Conservation (phyloP, 2,113 vertebrate genomes). For the Leucoraja erinaceus region DNA sequence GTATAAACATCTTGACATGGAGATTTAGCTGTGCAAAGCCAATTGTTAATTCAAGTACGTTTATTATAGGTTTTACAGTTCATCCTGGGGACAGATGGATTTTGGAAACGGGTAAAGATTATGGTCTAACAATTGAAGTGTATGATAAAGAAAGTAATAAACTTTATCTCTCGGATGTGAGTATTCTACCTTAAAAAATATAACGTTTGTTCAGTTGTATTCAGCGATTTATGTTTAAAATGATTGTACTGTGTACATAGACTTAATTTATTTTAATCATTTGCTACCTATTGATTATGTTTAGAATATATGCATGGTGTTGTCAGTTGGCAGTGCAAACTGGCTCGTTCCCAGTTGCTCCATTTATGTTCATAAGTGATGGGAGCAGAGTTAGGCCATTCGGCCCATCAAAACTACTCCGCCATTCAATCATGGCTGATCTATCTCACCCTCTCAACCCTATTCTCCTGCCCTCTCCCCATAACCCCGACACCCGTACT, state of each 20-base stretch:
- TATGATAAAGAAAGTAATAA: slow-evolving; percentile 87
- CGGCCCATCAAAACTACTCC: no score
- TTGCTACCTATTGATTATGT: not conserved
- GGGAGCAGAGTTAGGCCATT: no score
- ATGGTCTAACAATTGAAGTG: slow-evolving; percentile 77
- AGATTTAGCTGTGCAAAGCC: not conserved
- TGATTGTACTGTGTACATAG: not conserved
- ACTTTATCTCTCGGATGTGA: slow-evolving; percentile 83
- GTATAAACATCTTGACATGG: not conserved
- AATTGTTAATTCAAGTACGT: not conserved
- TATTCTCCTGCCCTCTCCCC: no score
- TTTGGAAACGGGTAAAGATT: slow-evolving; percentile 73
- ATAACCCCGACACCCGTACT: no score
- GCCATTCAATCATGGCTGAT: no score
- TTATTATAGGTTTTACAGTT: slow-evolving; percentile 73
- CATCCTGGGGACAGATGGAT: slow-evolving; percentile 86
- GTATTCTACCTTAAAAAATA: slow-evolving; percentile 45
- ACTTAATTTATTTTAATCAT: not conserved
- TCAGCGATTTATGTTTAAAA: not conserved
- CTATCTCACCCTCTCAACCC: no score
- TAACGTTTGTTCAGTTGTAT: not conserved
- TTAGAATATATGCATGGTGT: not conserved
- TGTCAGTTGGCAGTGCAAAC: not conserved
- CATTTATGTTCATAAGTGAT: not conserved
- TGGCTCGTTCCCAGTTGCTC: not conserved